Evolutionary conservation across 1,140 invertebrate genomes (phyloP).

Genomic region (Cyrtorhinus lividipennis): DNA sequence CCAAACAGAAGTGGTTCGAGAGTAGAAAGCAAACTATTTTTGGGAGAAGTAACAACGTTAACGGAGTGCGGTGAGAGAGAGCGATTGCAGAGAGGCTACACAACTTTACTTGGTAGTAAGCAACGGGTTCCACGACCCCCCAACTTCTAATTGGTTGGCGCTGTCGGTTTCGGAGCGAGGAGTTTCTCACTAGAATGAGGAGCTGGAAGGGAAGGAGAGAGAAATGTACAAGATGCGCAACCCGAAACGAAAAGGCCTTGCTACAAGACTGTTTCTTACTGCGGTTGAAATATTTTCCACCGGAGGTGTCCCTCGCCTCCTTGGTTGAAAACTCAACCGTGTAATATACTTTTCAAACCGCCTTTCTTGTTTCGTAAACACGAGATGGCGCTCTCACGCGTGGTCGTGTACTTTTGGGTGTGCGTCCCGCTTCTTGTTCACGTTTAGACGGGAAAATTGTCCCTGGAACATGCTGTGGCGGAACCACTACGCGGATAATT

Average conservation of each 20-base stretch:
- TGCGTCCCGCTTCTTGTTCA: too few species aligned
- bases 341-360: too few species aligned
- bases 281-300: neutral
- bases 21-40: slow-evolving; percentile 8
- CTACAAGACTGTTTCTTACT: neutral
- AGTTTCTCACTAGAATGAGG: too few species aligned
- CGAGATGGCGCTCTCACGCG: too few species aligned
- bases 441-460: too few species aligned
- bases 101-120: slow-evolving; percentile 1
- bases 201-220: neutral
- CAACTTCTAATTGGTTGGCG: slow-evolving; percentile 6
- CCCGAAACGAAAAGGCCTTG: neutral
- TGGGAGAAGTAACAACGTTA: neutral
- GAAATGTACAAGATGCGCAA: too few species aligned
- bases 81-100: neutral
- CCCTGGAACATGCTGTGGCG: too few species aligned
- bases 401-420: too few species aligned
- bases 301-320: too few species aligned
- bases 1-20: neutral
- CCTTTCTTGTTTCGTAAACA: too few species aligned
- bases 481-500: too few species aligned
- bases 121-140: neutral
- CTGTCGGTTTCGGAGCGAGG: neutral
- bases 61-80: neutral
- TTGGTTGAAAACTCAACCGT: too few species aligned